phyloP scores from a whole-genome alignment of 2,888 invertebrate species.

The Taenaris catops region DNA sequence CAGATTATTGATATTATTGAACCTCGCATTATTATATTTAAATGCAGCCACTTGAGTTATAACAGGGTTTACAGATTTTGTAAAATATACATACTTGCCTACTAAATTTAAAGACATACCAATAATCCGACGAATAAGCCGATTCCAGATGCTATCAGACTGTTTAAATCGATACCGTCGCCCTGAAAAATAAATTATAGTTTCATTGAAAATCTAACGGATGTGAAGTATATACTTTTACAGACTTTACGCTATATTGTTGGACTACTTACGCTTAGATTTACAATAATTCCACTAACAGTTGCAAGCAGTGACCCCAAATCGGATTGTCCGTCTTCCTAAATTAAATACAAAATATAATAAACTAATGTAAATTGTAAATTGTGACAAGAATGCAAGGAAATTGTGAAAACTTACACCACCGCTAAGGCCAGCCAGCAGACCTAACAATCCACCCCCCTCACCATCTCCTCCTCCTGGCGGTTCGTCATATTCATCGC shows the following conservation, averaged over 20 bases:
- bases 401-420: conserved; percentile 43
- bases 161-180: conserved; percentile 65
- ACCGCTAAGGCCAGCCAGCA: conserved; percentile 65
- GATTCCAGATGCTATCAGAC: conserved; percentile 58
- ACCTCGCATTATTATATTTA: too few species aligned
- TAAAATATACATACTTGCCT: too few species aligned
- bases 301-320: conserved; percentile 62
- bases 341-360: too few species aligned
- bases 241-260: too few species aligned
- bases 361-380: too few species aligned
- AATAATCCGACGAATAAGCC: conserved; percentile 66
- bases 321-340: conserved; percentile 71
- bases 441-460: conserved; percentile 66
- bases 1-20: too few species aligned
- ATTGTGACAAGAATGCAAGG: too few species aligned
- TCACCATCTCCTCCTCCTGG: conserved; percentile 60
- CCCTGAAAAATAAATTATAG: conserved; percentile 56
- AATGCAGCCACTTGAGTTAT: too few species aligned
- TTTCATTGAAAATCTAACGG: too few species aligned
- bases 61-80: too few species aligned
- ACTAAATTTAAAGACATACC: conserved; percentile 53
- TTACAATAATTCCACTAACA: conserved; percentile 65
- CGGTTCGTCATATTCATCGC: conserved; percentile 59
- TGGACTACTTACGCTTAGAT: conserved; percentile 65
- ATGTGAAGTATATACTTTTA: too few species aligned